Evolutionary conservation across 2,888 invertebrate species (phyloP), one percentile per base, ranked within the genome.

Genomic region (Papilio elwesi): DNA sequence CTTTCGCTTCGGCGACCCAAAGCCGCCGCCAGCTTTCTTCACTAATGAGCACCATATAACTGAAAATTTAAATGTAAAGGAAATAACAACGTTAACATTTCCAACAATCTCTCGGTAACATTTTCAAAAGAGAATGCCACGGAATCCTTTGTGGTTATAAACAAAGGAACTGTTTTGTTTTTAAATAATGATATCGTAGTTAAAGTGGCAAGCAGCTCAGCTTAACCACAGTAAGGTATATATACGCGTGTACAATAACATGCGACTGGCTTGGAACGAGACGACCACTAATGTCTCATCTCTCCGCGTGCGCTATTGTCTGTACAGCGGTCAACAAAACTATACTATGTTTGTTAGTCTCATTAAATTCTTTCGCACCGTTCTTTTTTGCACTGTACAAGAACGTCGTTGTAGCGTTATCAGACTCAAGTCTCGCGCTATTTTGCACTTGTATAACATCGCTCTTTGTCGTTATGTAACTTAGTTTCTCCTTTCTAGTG

Each of bases 41-140:
- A 79, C 86, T 90, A 91, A 89, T 87, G 89, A 91, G 89, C 91
- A 89, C 81, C 87, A 85, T 81, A 85, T 84, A 78, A 84, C 91
- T 91, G 91, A 76, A 88, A 86, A 84, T 76, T 82, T 77, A 82
- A 84, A 77, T 70, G 68, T 66, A 71, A 74, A 70, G 69, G 81
- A 81, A 82, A 82, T 69, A 66, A 70, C 70, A 73, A 65, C 59
- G 79, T 82, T 78, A 71, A 79, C 74, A 77, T 63, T 74, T 72
- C 69, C 74, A 70, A 73, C 72, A 69, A 64, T 49, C 10, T 57
- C 66, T 43, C 16, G 15, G 52, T 59, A 63, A 53, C 68, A 57
- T 74, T 72, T 68, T 57, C 51, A 68, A 70, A 62, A 52, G 57
- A n/a, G 51, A 55, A 72, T 68, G 51, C 13, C 36, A n/a, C n/a